These are phyloP conservation scores for Therioaphis trifolii DNA, from an alignment of 2,888 invertebrate species.

Conservation along the genomic window DNA sequence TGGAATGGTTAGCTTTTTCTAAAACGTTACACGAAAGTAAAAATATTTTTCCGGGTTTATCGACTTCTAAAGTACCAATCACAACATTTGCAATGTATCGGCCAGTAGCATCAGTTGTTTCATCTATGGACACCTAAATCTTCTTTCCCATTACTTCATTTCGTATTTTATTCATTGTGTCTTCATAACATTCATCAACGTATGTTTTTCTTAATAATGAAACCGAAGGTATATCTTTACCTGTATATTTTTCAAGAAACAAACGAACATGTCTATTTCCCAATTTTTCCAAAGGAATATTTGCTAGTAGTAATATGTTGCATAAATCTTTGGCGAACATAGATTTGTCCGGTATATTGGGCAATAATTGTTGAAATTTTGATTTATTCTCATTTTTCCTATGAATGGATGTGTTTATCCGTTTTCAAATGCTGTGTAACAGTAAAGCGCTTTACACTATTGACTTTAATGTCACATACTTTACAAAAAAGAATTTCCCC, in stretches of 20 bases:
- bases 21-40: constrained; percentile 33
- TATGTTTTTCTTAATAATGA: constrained; percentile 62
- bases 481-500: not conserved
- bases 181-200: constrained; percentile 31
- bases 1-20: constrained; percentile 38
- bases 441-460: not conserved
- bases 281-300: not conserved
- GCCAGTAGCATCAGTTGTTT: constrained; percentile 35
- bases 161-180: constrained; percentile 49
- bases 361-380: constrained; percentile 19
- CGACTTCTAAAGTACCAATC: constrained; percentile 17
- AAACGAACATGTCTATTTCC: not conserved
- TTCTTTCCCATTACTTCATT: constrained; percentile 48
- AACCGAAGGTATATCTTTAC: constrained; percentile 44
- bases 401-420: not conserved
- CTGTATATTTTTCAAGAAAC: constrained; percentile 42
- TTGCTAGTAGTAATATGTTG: not conserved
- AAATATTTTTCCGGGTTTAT: not conserved
- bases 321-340: not conserved
- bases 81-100: constrained; percentile 47
- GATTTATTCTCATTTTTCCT: constrained; percentile 4
- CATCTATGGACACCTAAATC: constrained; percentile 61
- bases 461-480: not conserved
- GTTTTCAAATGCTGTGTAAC: constrained; percentile 6
- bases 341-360: not conserved